Base-by-base conservation (phyloP, 1,140 invertebrate genomes). In the Euglossa dilemma region DNA sequence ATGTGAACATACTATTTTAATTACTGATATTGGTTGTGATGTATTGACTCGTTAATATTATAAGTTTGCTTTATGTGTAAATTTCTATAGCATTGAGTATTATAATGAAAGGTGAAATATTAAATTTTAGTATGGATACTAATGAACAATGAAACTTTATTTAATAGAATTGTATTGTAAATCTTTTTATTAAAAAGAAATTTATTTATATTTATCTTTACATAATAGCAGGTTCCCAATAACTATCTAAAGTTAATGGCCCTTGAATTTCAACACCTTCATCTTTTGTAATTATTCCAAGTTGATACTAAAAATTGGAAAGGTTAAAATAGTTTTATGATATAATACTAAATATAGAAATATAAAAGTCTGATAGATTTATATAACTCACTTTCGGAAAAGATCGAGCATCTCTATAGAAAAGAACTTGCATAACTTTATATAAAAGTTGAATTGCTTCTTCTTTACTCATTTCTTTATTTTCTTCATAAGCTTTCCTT, bases 1-100 rank as follows among this genome's bases (percentile, higher is more conserved):
- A 95, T 97, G 96, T 84, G 98, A 99, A 94, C 98, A 99, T 91
- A 99, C 98, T 0, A 95, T 99, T 67, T 94, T 98, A 1, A 97
- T 99, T 20, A 98, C 97, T 9, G 94, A 96, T 47, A 85, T 94
- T 86, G 97, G 97, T 4, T 95, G 93, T 83, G 96, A 97, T 90
- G 95, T 98, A 83, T 93, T 98, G 50, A 98, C 97, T 25, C n/a
- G 23, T 9, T 89, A 84, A 47, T 28, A 5, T 64, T 20, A 8
- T 18, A 61, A 28, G 78, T 72, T 70, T 61, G n/a, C 36, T 72
- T 18, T 56, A 14, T 52, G 8, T 14, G 20, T 6, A 59, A 11
- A 57, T 36, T 28, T 25, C 25, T 0, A 45, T 67, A 11, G 11
- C 67, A 25, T 63, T 25, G 36, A 71, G 72, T 23, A 63, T 59